phyloP scores from a whole-genome alignment of 1,140 invertebrate genomes.

The Pseudomyrmex pallidus region DNA sequence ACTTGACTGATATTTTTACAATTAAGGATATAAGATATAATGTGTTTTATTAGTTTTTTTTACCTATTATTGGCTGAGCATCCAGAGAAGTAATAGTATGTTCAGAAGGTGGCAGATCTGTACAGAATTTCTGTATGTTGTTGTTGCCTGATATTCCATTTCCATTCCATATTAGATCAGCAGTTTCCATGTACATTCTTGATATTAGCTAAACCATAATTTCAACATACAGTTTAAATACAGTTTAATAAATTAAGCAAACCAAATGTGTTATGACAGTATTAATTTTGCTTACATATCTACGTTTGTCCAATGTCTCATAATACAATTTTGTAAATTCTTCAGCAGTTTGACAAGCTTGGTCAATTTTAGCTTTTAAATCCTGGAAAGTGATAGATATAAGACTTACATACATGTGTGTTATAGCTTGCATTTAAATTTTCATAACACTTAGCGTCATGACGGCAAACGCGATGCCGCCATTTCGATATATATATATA shows the following conservation, averaged over 20 bases:
- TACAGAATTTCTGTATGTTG: constrained; percentile 91
- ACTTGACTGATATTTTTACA: constrained; percentile 45
- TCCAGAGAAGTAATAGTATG: constrained; percentile 90
- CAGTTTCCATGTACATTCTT: constrained; percentile 92
- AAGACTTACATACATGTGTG: constrained; percentile 22
- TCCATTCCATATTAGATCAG: constrained; percentile 94
- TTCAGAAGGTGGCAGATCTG: constrained; percentile 90
- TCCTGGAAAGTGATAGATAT: constrained; percentile 77
- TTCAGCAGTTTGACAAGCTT: constrained; percentile 91
- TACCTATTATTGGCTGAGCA: constrained; percentile 91
- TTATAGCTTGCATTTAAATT: too few species aligned
- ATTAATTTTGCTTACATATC: constrained; percentile 88
- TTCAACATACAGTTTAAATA: background rate
- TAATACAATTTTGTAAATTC: constrained; percentile 94
- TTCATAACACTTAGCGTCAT: too few species aligned
- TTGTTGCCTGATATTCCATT: constrained; percentile 90
- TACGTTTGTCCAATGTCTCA: constrained; percentile 91
- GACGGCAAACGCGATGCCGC: too few species aligned
- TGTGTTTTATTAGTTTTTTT: constrained; percentile 47
- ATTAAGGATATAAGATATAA: constrained; percentile 16
- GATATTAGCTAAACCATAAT: constrained; percentile 87
- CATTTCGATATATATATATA: too few species aligned
- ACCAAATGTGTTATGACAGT: constrained; percentile 23
- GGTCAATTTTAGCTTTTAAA: constrained; percentile 88
- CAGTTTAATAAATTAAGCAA: background rate